Conservation (phyloP, 2,888 invertebrate genomes). For the Athalia cordata region DNA sequence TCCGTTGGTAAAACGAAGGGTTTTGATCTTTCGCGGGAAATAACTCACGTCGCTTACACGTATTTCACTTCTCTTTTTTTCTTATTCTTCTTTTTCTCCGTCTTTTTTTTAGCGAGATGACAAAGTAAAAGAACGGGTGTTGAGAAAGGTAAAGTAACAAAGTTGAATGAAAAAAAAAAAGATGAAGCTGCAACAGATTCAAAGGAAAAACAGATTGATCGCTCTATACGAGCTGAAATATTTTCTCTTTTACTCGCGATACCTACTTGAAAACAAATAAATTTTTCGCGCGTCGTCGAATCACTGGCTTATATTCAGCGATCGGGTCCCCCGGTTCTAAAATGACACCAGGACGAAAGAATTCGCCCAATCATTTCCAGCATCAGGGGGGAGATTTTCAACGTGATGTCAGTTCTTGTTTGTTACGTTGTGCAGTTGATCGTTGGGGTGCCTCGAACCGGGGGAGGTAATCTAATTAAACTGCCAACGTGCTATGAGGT, state of each 20-base stretch:
- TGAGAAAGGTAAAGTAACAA: not conserved
- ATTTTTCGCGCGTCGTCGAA: not conserved
- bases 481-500: slow-evolving; percentile 54
- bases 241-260: slow-evolving; percentile 23
- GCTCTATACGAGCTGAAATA: slow-evolving; percentile 14
- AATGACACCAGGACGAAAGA: slow-evolving; percentile 52
- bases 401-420: slow-evolving; percentile 44
- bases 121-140: not conserved
- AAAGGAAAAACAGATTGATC: slow-evolving; percentile 38
- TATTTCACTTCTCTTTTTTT: slow-evolving; percentile 13
- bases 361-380: slow-evolving; percentile 61
- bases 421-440: slow-evolving; percentile 34
- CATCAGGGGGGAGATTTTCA: slow-evolving; percentile 28
- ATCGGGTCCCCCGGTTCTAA: not conserved
- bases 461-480: slow-evolving; percentile 65
- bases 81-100: too few species aligned
- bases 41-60: slow-evolving; percentile 16
- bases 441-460: slow-evolving; percentile 27
- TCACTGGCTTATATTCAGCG: not conserved
- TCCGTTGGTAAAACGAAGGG: slow-evolving; percentile 6
- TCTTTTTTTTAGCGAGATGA: slow-evolving; percentile 4
- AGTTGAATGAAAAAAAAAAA: not conserved
- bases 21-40: slow-evolving; percentile 26
- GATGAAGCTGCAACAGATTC: not conserved
- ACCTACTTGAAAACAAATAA: slow-evolving; percentile 19